Base-by-base conservation (phyloP, 2,888 invertebrate genomes). In the Rhingia campestris region DNA sequence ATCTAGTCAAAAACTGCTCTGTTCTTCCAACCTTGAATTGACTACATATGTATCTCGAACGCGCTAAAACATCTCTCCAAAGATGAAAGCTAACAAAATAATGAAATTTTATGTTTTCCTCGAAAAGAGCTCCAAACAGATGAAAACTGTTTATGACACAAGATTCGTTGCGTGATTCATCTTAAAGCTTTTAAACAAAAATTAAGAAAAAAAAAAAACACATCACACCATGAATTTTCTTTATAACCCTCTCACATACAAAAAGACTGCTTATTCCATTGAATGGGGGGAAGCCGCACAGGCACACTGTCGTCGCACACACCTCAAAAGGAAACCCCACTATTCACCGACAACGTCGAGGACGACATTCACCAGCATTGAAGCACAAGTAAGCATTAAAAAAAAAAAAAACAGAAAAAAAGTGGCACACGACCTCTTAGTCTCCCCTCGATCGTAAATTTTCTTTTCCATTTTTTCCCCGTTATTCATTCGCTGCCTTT, bases 381-480 rank as follows among this genome's bases (percentile, higher is more conserved):
- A 66, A 51, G 41, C 51, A n/a, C 64, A 22, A 63, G 56, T 33
- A 75, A 76, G 58, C 58, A 9, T 35, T 59, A 14, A 56, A 47
- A 35, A 32, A 45, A 76, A 76, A 33, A 53, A 30, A 51, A 51
- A 56, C 43, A 58, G 66, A 47, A 69, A 22, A 6, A 47, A 61
- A 41, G 41, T 43, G 37, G 56, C 49, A 43, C 77, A 77, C 70
- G 61, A 59, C 59, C 58, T 53, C 58, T 51, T 10, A 37, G 22
- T 32, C 54, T 53, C 37, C 32, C 67, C 53, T 61, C 14, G 56
- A 54, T 74, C 22, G 80, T 80, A 74, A 67, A 67, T 61, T 41
- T 47, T 12, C 14, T 54, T 70, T 70, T 59, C 22, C 58, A 39
- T 66, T 47, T 47, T 6, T 45, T 2, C 14, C 22, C 3, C 9